phyloP scores from a whole-genome alignment of 2,113 vertebrate species.

The Theristicus caerulescens region DNA sequence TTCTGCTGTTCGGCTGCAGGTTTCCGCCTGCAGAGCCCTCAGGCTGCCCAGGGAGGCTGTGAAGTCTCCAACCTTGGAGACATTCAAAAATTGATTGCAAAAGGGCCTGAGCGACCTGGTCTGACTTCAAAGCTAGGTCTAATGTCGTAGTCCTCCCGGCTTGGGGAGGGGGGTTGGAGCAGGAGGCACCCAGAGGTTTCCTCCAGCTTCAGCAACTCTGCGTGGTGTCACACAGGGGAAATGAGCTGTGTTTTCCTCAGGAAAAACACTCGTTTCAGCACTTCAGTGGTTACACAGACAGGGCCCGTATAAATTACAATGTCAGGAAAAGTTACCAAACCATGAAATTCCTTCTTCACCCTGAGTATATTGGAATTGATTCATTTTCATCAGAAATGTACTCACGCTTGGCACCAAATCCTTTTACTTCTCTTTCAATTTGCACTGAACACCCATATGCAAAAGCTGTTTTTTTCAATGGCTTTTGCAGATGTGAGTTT shows the following conservation, averaged over 20 bases:
- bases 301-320: background rate
- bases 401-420: background rate
- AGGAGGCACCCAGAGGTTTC: background rate
- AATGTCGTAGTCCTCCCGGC: accelerated
- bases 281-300: background rate
- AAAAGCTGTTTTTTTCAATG: background rate
- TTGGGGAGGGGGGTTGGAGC: accelerated
- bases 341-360: slow-evolving; percentile 27
- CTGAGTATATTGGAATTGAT: slow-evolving; percentile 10
- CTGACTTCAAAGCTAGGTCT: background rate
- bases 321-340: slow-evolving; percentile 33
- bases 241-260: background rate
- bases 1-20: background rate
- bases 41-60: background rate
- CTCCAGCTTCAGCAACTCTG: background rate
- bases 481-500: background rate
- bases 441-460: background rate
- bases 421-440: background rate
- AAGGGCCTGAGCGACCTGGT: background rate
- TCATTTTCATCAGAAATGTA: background rate
- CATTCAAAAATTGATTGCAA: background rate
- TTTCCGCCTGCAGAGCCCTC: background rate
- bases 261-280: background rate
- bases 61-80: background rate
- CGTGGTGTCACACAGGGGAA: accelerated